These are phyloP conservation scores for Triops longicaudatus DNA, from an alignment of 1,140 invertebrate species.

Conservation along the genomic window DNA sequence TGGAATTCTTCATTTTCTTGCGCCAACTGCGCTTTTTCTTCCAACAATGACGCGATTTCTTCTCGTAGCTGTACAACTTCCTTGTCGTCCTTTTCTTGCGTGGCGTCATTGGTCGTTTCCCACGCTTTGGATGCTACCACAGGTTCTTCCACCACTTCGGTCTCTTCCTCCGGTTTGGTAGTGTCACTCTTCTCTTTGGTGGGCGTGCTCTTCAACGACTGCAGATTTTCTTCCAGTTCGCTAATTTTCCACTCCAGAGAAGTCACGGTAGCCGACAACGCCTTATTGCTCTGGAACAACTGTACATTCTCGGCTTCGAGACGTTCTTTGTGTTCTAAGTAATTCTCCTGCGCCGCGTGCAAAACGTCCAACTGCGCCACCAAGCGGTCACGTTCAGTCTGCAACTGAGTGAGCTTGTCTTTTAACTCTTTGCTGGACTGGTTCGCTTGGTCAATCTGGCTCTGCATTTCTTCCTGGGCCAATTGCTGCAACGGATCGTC, in stretches of 20 bases:
- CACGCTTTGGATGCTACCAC: neutral
- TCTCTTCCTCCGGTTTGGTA: neutral
- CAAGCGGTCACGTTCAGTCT: neutral
- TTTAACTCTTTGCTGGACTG: neutral
- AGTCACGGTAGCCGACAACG: constrained; percentile 1
- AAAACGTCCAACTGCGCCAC: constrained; percentile 1
- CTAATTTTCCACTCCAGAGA: constrained; percentile 18
- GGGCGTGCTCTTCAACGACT: neutral
- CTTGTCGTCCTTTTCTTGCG: neutral
- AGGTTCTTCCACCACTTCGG: neutral
- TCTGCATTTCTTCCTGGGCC: neutral
- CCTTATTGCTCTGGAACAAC: constrained; percentile 2
- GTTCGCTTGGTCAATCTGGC: neutral
- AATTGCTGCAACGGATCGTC: neutral
- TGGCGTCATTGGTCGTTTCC: neutral
- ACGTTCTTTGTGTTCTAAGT: neutral
- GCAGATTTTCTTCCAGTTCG: constrained; percentile 20
- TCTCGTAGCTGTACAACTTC: constrained; percentile 21
- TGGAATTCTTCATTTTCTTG: constrained; percentile 26
- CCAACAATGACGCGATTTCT: constrained; percentile 6
- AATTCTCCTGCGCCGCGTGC: constrained; percentile 13
- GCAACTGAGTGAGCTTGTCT: neutral
- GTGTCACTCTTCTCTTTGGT: neutral
- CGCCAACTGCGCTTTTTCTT: constrained; percentile 22
- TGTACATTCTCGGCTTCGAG: neutral